Percentiles rank a stretch among this genome's conserved stretches.
Conservation (phyloP, 2,888 invertebrate species). For the Perdita meconis region DNA sequence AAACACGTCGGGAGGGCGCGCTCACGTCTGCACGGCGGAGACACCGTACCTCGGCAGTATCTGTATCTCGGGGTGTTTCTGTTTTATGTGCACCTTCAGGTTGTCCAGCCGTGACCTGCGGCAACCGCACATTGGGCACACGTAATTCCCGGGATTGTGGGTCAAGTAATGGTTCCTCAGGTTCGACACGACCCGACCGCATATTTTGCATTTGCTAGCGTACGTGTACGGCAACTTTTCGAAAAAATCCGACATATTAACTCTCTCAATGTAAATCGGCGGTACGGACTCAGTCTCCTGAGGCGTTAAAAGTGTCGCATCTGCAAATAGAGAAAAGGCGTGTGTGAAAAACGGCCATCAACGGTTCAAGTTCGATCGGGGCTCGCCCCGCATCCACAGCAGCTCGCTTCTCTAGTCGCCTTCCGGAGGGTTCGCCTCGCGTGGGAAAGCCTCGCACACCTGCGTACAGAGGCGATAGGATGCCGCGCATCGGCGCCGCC, state of each 20-base stretch:
- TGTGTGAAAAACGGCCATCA: slow-evolving; percentile 57
- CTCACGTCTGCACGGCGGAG: slow-evolving; percentile 26
- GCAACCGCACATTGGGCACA: slow-evolving; percentile 80
- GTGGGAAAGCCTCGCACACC: background rate
- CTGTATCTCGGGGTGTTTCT: slow-evolving; percentile 76
- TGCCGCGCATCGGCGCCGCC: slow-evolving; percentile 26
- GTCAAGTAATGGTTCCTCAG: slow-evolving; percentile 79
- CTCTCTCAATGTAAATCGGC: slow-evolving; percentile 73
- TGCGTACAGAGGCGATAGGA: background rate
- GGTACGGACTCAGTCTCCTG: slow-evolving; percentile 75
- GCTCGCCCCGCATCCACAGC: slow-evolving; percentile 5
- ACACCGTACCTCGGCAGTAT: slow-evolving; percentile 44
- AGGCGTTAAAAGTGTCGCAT: slow-evolving; percentile 77
- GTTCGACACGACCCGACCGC: slow-evolving; percentile 81
- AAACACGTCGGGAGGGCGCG: background rate
- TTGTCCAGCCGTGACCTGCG: slow-evolving; percentile 78
- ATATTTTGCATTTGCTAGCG: slow-evolving; percentile 79
- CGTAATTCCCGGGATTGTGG: slow-evolving; percentile 79
- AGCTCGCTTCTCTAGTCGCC: slow-evolving; percentile 11
- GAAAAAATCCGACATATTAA: slow-evolving; percentile 76
- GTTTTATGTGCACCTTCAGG: slow-evolving; percentile 78
- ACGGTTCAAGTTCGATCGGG: slow-evolving; percentile 46
- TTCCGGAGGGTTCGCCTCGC: slow-evolving; percentile 6
- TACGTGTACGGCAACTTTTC: slow-evolving; percentile 75
- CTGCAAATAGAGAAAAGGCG: slow-evolving; percentile 78